A percentile compares a stretch with the other conserved stretches of the same genome.
Evolutionary conservation across 1,140 invertebrate genomes (phyloP).

Genomic region (Hirudo medicinalis): DNA sequence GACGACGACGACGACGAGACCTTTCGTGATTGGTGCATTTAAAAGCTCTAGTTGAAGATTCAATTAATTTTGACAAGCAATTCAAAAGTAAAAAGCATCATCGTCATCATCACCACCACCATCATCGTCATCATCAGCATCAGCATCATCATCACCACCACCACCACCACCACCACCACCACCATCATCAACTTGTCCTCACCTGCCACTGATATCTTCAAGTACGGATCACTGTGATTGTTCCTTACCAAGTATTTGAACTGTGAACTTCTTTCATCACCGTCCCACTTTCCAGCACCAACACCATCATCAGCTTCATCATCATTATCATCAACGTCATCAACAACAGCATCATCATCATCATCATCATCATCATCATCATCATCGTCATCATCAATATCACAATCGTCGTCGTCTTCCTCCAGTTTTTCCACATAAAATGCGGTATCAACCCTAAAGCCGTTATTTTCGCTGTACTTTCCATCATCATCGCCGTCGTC

Average conservation of each 20-base stretch:
- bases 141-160: neutral
- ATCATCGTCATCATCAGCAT: neutral
- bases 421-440: neutral
- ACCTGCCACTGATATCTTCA: neutral
- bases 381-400: neutral
- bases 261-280: neutral
- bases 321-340: neutral
- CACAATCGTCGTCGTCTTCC: neutral
- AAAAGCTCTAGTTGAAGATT: neutral
- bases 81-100: neutral
- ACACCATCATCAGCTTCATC: neutral
- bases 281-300: neutral
- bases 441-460: neutral
- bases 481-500: neutral
- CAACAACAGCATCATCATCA: neutral
- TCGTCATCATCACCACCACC: too few relatives aligned
- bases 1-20: neutral
- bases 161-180: neutral
- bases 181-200: neutral
- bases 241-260: neutral
- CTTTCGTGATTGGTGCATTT: neutral
- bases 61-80: neutral
- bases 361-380: neutral
- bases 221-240: neutral
- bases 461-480: neutral